Evolutionary conservation across 2,797 vertebrate species (phyloP), one percentile per base, ranked within the genome.

Genomic region (Clarias platycephalus): DNA sequence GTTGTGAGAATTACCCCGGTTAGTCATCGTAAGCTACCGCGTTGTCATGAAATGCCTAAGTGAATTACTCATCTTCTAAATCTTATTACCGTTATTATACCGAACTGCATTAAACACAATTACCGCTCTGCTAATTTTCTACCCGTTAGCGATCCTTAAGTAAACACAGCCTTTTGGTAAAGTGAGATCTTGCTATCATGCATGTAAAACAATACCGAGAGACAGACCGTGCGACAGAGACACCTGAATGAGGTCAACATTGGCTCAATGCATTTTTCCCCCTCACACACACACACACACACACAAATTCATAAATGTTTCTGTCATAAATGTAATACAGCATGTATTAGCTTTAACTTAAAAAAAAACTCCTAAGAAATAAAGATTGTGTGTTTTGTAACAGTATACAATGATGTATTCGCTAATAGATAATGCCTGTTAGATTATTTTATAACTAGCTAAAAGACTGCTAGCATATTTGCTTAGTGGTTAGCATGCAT

Each of bases 211-310:
- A 78, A 70, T 16, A 68, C 53, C 4, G 22, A 70, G 53, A 62
- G 57, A 37, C 57, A 37, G 28, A 24, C 40, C 31, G 44, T 0
- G 22, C 40, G n/a, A 57, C 13, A 28, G 34, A 72, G 24, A 74
- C 57, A 74, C 5, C 31, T 81, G 15, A 82, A 72, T 60, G 67
- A 82, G 55, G 55, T 28, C 67, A 82, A 37, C 66, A 3, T 70
- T 18, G 49, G 22, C 53, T 81, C 5, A 3, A 12, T 34, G 49
- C 13, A 3, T 4, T 2, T 31, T 57, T 34, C 53, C 16, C 12
- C 6, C 1, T 4, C 57, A 58, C 12, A 24, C 13, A 0, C 26
- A 24, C 49, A 71, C 64, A 81, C 66, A 58, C 80, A 81, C 40
- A 80, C 64, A 82, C 53, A 40, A 15, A 58, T 22, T 57, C 15